phyloP scores from a whole-genome alignment of 2,113 vertebrate species.

The Gallinago jamesoni region DNA sequence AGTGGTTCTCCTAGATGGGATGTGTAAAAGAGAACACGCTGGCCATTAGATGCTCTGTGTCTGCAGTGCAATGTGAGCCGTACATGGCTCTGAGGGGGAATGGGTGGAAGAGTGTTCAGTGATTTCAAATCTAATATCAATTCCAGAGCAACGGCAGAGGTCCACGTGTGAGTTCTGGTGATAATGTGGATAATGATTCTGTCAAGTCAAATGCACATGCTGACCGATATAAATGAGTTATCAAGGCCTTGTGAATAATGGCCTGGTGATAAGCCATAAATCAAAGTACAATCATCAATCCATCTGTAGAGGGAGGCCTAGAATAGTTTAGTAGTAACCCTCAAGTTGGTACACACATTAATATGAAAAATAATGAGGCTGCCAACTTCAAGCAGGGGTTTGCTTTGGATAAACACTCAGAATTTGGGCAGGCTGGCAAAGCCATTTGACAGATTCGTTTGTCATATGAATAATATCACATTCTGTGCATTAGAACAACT shows the following conservation, averaged over 20 bases:
- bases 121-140: neutral
- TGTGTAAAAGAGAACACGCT: neutral
- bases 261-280: constrained; percentile 51
- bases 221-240: constrained; percentile 41
- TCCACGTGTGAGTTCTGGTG: constrained; percentile 23
- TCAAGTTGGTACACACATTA: neutral
- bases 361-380: constrained; percentile 39
- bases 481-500: neutral
- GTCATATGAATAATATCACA: neutral
- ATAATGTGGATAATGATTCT: constrained; percentile 59
- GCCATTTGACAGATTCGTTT: constrained; percentile 21
- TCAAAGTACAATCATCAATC: constrained; percentile 43
- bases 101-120: neutral
- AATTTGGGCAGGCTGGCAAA: constrained; percentile 17
- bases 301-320: constrained; percentile 28
- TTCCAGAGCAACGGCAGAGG: neutral
- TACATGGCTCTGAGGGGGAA: neutral
- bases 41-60: neutral
- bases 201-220: constrained; percentile 38
- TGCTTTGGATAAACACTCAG: constrained; percentile 41
- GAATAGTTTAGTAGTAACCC: neutral
- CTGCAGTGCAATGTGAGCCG: neutral
- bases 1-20: neutral
- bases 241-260: constrained; percentile 47
- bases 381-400: neutral